phyloP scores from a whole-genome alignment of 2,113 vertebrate species.

The Anoura caudifer region DNA sequence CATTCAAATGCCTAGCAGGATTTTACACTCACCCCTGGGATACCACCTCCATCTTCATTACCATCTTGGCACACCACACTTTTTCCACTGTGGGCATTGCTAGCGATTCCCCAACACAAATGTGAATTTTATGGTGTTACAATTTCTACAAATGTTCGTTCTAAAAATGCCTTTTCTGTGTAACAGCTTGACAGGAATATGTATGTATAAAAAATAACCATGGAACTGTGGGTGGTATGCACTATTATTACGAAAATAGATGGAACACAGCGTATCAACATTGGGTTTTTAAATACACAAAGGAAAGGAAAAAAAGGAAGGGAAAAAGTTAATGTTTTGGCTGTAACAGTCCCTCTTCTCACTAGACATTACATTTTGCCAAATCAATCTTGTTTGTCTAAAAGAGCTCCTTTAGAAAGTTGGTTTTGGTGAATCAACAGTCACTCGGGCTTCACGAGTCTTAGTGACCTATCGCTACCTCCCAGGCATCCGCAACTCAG shows the following conservation, averaged over 20 bases:
- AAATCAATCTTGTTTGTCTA: constrained; percentile 66
- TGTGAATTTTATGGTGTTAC: constrained; percentile 75
- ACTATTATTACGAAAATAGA: constrained; percentile 81
- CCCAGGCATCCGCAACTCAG: constrained; percentile 43
- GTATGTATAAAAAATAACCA: constrained; percentile 28
- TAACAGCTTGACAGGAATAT: constrained; percentile 78
- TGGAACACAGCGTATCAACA: constrained; percentile 77
- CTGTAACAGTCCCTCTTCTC: constrained; percentile 62
- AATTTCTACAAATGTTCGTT: constrained; percentile 75
- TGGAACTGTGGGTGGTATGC: constrained; percentile 77
- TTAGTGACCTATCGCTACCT: background rate
- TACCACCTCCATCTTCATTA: background rate
- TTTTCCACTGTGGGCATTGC: constrained; percentile 63
- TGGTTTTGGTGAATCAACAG: constrained; percentile 35
- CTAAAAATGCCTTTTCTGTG: constrained; percentile 76
- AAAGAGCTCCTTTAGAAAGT: constrained; percentile 54
- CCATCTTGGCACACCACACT: constrained; percentile 43
- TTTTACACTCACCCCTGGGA: constrained; percentile 58
- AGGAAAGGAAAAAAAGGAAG: constrained; percentile 41
- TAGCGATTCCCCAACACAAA: constrained; percentile 78
- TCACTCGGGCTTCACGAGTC: constrained; percentile 41
- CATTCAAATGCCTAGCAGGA: constrained; percentile 49
- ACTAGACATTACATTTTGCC: constrained; percentile 67
- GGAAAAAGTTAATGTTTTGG: constrained; percentile 72
- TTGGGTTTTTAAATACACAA: constrained; percentile 69